phyloP scores from a whole-genome alignment of 2,113 vertebrate genomes.

The Otis tarda region DNA sequence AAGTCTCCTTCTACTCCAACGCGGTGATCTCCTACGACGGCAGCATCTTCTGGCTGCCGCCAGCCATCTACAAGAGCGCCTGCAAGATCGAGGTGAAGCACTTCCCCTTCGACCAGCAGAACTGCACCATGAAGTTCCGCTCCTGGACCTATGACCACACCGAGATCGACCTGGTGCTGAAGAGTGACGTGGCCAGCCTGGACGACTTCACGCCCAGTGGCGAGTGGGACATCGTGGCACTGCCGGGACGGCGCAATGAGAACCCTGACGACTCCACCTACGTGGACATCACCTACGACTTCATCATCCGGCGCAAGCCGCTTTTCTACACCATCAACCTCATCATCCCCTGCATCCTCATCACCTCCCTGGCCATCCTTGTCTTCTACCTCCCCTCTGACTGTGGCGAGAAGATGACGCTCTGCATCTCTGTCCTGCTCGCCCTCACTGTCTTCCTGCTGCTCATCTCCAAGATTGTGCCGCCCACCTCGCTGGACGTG shows the following conservation, averaged over 20 bases:
- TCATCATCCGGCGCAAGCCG: slow-evolving; percentile 92
- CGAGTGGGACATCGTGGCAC: slow-evolving; percentile 93
- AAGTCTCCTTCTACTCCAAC: slow-evolving; percentile 98
- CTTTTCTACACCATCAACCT: slow-evolving; percentile 98
- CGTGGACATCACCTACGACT: slow-evolving; percentile 96
- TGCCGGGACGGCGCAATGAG: slow-evolving; percentile 90
- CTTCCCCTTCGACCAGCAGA: slow-evolving; percentile 97
- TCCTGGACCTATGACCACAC: slow-evolving; percentile 96
- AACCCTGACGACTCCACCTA: slow-evolving; percentile 90
- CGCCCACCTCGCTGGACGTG: slow-evolving; percentile 92
- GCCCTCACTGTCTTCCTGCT: slow-evolving; percentile 95
- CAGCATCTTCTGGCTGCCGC: slow-evolving; percentile 96
- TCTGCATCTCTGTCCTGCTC: slow-evolving; percentile 93
- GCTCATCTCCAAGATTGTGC: slow-evolving; percentile 96
- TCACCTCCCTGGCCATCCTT: slow-evolving; percentile 92
- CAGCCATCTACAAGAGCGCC: slow-evolving; percentile 95
- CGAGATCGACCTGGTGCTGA: slow-evolving; percentile 91
- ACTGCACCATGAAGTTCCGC: slow-evolving; percentile 95
- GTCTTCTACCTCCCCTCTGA: slow-evolving; percentile 96
- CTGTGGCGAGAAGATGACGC: slow-evolving; percentile 96
- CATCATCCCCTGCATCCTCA: slow-evolving; percentile 94
- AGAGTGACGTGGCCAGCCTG: slow-evolving; percentile 90
- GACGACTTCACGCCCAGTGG: slow-evolving; percentile 96
- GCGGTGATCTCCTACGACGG: slow-evolving; percentile 93
- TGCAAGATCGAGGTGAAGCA: slow-evolving; percentile 98